A percentile compares a stretch with the other conserved stretches of the same genome.
These are phyloP conservation scores for Zosterops hypoxanthus DNA, from an alignment of 2,113 vertebrate species.

Conservation along the genomic window DNA sequence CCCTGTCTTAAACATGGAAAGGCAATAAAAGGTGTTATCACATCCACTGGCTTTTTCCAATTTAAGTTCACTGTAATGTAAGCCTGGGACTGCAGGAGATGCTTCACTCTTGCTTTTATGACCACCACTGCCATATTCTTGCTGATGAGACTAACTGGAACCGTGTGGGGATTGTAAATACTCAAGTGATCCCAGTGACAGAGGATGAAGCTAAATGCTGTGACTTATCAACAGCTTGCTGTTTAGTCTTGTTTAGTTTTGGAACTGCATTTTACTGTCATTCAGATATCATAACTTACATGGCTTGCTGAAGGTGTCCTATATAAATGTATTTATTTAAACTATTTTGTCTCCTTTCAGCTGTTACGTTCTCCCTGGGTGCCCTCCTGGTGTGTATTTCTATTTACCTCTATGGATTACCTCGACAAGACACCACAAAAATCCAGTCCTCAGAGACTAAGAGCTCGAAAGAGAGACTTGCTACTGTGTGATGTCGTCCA, in stretches of 20 bases:
- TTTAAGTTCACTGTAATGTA: background rate
- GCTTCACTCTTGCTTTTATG: background rate
- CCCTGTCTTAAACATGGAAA: background rate
- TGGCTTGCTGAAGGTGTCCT: background rate
- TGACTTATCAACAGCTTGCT: background rate
- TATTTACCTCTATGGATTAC: slow-evolving; percentile 95
- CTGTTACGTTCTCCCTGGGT: slow-evolving; percentile 83
- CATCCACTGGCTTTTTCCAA: background rate
- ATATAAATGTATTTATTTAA: background rate
- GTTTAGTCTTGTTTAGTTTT: background rate
- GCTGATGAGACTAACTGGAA: background rate
- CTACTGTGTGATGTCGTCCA: slow-evolving; percentile 73
- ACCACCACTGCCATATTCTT: background rate
- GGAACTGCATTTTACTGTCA: no score
- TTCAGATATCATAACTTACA: background rate
- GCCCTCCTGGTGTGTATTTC: slow-evolving; percentile 91
- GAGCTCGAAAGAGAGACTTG: slow-evolving; percentile 78
- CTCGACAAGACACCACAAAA: slow-evolving; percentile 88
- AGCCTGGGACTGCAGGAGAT: background rate
- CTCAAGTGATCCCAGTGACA: background rate
- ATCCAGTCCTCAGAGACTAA: slow-evolving; percentile 61
- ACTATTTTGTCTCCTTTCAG: slow-evolving; percentile 71
- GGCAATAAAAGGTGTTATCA: background rate
- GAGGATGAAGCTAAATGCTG: background rate
- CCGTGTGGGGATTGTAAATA: background rate